phyloP scores from a whole-genome alignment of 64 coral and sea anemone species.

The Actinia equina region DNA sequence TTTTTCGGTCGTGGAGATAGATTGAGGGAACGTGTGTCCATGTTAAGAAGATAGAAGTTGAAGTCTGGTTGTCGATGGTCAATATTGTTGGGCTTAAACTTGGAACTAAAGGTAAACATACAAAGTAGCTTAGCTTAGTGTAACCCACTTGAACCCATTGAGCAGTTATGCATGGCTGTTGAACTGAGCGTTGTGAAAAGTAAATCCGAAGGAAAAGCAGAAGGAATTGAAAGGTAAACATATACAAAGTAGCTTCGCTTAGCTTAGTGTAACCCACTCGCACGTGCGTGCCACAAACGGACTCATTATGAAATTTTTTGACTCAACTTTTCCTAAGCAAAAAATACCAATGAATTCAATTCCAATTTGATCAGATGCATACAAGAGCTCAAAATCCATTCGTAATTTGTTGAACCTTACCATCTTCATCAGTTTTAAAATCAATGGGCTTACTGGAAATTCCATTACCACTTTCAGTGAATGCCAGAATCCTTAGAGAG shows the following conservation, averaged over 20 bases:
- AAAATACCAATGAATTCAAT: too few species aligned
- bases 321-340: too few species aligned
- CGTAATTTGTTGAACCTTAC: background rate
- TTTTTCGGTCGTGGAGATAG: background rate
- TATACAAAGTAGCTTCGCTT: background rate
- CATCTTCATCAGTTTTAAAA: slow-evolving; percentile 56
- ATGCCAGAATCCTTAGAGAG: slow-evolving; percentile 41
- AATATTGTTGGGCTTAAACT: slow-evolving; percentile 8
- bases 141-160: background rate
- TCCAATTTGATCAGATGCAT: too few species aligned
- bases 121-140: background rate
- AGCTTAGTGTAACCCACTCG: background rate
- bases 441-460: slow-evolving; percentile 31
- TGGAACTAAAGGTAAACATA: slow-evolving; percentile 49
- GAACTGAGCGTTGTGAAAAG: background rate
- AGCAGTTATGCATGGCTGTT: background rate
- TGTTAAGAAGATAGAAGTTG: slow-evolving; percentile 29
- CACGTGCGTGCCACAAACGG: too few species aligned
- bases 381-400: too few species aligned
- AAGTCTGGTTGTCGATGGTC: background rate
- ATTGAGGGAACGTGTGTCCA: slow-evolving; percentile 3
- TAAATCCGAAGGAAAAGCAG: background rate
- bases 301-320: too few species aligned
- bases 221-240: slow-evolving; percentile 6
- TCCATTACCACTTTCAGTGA: slow-evolving; percentile 49